These are phyloP conservation scores for Oncorhynchus kisutch DNA, from an alignment of 2,113 vertebrate species.

Conservation along the genomic window DNA sequence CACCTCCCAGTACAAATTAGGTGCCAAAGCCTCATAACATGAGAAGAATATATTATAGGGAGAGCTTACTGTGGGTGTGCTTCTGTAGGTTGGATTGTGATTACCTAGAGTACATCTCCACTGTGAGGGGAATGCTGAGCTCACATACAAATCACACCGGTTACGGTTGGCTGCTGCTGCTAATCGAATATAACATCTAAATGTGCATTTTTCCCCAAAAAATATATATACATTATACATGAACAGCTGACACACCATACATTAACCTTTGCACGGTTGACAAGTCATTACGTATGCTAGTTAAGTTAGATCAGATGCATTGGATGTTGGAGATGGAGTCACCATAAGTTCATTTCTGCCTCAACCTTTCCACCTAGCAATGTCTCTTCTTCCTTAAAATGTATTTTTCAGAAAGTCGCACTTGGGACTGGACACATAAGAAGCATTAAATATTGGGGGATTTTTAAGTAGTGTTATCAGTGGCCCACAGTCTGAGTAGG, in stretches of 20 bases:
- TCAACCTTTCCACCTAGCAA: constrained; percentile 2
- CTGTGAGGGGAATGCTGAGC: constrained; percentile 17
- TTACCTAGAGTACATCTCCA: constrained; percentile 2
- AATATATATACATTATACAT: constrained; percentile 64
- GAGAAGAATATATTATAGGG: constrained; percentile 4
- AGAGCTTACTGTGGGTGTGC: not conserved
- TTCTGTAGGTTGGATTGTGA: not conserved
- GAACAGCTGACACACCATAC: constrained; percentile 55
- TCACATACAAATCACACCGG: constrained; percentile 8
- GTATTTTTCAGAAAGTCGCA: constrained; percentile 1
- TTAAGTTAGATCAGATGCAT: constrained; percentile 57
- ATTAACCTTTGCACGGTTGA: constrained; percentile 67
- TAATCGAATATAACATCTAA: constrained; percentile 59
- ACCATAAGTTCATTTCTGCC: not conserved
- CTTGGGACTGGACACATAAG: constrained; percentile 1
- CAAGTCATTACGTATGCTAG: constrained; percentile 61
- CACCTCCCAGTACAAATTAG: constrained; percentile 36
- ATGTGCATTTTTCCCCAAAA: constrained; percentile 32
- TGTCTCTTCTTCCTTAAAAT: not conserved
- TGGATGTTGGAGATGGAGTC: constrained; percentile 7
- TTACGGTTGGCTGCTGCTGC: constrained; percentile 48
- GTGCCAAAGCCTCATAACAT: not conserved
- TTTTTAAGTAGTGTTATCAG: constrained; percentile 14
- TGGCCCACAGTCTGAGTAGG: constrained; percentile 15
- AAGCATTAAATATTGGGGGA: constrained; percentile 15